phyloP scores from a whole-genome alignment of 2,888 invertebrate genomes.

The Oscheius myriophilus region DNA sequence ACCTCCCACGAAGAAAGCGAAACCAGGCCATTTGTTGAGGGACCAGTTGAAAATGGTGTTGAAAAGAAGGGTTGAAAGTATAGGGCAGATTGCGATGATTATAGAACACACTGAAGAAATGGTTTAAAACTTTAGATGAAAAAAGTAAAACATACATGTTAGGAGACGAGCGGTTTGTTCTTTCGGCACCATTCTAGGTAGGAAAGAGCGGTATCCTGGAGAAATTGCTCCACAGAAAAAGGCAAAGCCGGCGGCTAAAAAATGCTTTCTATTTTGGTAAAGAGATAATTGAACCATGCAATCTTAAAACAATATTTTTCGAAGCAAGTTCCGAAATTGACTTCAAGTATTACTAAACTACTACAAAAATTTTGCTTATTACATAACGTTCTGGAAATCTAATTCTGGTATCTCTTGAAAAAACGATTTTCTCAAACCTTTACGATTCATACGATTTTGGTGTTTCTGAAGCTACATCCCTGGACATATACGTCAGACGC shows the following conservation, averaged over 20 bases:
- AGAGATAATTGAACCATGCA: no score
- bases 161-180: conserved; percentile 65
- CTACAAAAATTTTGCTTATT: no score
- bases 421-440: neutral
- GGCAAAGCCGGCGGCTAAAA: conserved; percentile 55
- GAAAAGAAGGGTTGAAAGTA: conserved; percentile 59
- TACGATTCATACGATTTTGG: no score
- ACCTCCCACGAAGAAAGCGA: conserved; percentile 62
- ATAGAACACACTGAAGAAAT: conserved; percentile 44
- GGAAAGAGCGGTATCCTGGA: conserved; percentile 63
- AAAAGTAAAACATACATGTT: conserved; percentile 32
- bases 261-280: neutral
- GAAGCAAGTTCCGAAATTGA: no score
- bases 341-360: no score
- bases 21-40: conserved; percentile 63
- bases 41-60: conserved; percentile 62
- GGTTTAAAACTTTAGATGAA: neutral
- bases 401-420: no score
- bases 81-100: conserved; percentile 61
- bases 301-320: no score
- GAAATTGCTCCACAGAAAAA: conserved; percentile 58
- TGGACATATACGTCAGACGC: no score
- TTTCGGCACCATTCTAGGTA: conserved; percentile 66
- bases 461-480: no score
- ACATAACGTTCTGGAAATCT: no score